Evolutionary conservation across 1,140 invertebrate genomes (phyloP).

Genomic region (Cotesia typhae): DNA sequence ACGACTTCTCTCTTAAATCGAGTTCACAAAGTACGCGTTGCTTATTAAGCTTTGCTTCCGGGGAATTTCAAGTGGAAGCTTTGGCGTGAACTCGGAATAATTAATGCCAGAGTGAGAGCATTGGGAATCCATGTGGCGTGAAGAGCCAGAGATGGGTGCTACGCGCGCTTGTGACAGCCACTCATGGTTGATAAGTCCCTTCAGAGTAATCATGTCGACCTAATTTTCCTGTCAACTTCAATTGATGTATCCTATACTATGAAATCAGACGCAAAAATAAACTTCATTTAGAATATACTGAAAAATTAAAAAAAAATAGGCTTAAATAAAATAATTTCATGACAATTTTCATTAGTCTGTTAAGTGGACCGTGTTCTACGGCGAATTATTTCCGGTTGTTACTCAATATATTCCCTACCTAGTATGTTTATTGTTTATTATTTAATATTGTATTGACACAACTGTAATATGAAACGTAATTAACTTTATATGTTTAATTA

Average conservation of each 20-base stretch:
- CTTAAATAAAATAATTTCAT: neutral
- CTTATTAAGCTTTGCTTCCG: constrained; percentile 22
- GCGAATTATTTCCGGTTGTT: neutral
- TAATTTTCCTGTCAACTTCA: constrained; percentile 16
- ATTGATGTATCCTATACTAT: neutral
- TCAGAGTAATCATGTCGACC: constrained; percentile 19
- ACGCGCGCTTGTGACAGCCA: constrained; percentile 21
- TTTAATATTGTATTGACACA: neutral
- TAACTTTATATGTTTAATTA: no score
- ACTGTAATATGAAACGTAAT: neutral
- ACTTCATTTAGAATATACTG: neutral
- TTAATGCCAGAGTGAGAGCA: constrained; percentile 25
- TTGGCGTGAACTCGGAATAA: constrained; percentile 28
- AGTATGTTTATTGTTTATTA: neutral
- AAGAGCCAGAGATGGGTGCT: constrained; percentile 17
- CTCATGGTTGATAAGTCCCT: constrained; percentile 17
- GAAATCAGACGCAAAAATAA: neutral
- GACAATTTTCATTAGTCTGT: constrained; percentile 2
- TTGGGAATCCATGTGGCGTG: constrained; percentile 18
- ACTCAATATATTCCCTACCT: neutral
- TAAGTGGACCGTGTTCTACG: neutral
- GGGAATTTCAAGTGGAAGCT: constrained; percentile 22
- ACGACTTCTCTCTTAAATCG: neutral
- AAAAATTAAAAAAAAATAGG: neutral
- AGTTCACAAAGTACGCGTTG: constrained; percentile 11